These are phyloP conservation scores for Hipposideros armiger DNA, from an alignment of 2,113 vertebrate species.

Conservation along the genomic window DNA sequence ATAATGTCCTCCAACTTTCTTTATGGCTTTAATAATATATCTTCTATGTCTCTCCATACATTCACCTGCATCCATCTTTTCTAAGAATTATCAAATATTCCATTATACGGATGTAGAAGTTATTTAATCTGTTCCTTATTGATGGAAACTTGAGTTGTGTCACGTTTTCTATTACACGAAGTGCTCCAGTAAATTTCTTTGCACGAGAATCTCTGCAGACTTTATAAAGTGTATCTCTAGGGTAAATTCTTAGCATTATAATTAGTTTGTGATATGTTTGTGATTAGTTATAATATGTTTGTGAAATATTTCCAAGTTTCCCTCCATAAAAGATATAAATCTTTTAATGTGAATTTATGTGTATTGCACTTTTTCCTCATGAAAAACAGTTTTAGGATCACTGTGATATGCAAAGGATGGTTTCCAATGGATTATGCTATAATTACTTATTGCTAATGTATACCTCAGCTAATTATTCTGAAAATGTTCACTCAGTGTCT, in stretches of 20 bases:
- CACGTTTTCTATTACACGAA: neutral
- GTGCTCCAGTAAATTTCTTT: neutral
- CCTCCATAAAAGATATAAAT: neutral
- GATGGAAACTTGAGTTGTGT: neutral
- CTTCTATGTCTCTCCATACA: neutral
- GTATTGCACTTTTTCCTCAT: neutral
- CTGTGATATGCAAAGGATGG: neutral
- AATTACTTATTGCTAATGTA: constrained; percentile 23
- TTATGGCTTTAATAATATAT: neutral
- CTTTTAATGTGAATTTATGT: constrained; percentile 40
- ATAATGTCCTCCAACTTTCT: neutral
- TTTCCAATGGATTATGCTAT: neutral
- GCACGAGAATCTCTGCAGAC: neutral
- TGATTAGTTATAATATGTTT: neutral
- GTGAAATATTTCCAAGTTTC: neutral
- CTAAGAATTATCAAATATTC: neutral
- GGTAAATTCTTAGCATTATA: neutral
- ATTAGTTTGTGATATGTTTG: too few species aligned
- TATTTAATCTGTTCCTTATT: neutral
- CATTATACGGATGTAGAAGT: neutral
- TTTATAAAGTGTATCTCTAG: constrained; percentile 12
- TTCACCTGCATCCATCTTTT: neutral
- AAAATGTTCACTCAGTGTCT: neutral
- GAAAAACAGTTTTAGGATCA: constrained; percentile 16
- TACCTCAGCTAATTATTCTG: constrained; percentile 3